phyloP scores from a whole-genome alignment of 2,797 vertebrate species.

The Helicolenus hilgendorfi region DNA sequence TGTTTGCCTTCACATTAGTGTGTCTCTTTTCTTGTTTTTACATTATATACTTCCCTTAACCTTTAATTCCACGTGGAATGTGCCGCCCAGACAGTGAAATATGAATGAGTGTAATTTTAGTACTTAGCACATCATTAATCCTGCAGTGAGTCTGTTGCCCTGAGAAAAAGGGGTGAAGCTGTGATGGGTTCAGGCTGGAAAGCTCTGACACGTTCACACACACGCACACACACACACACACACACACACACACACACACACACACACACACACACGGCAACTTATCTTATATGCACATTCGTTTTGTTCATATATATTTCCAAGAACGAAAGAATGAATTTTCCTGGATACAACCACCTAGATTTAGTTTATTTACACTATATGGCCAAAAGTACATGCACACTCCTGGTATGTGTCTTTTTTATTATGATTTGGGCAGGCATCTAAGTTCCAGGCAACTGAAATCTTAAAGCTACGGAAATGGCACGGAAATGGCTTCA shows the following conservation, averaged over 20 bases:
- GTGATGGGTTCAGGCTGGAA: slow-evolving; percentile 60
- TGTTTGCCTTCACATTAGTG: slow-evolving; percentile 7
- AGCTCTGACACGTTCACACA: not conserved
- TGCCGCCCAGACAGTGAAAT: slow-evolving; percentile 66
- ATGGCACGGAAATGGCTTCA: not conserved
- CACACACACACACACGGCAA: not conserved
- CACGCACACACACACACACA: not conserved
- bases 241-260: not conserved
- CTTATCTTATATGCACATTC: slow-evolving; percentile 1
- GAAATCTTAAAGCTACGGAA: not conserved
- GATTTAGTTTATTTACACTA: not conserved
- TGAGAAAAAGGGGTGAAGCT: slow-evolving; percentile 50
- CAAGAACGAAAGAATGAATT: not conserved
- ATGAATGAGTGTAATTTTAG: slow-evolving; percentile 76
- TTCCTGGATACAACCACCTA: not conserved
- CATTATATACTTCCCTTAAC: slow-evolving; percentile 26
- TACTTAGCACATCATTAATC: slow-evolving; percentile 81
- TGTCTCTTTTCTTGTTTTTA: slow-evolving; percentile 39
- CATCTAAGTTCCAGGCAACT: not conserved
- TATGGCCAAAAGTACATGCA: not conserved
- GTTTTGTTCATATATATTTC: not conserved
- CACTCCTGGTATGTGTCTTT: not conserved
- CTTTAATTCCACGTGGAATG: slow-evolving; percentile 55
- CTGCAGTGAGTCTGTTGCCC: slow-evolving; percentile 63
- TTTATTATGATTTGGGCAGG: not conserved